phyloP scores from a whole-genome alignment of 2,797 vertebrate species.

The Microctenopoma lineatum region DNA sequence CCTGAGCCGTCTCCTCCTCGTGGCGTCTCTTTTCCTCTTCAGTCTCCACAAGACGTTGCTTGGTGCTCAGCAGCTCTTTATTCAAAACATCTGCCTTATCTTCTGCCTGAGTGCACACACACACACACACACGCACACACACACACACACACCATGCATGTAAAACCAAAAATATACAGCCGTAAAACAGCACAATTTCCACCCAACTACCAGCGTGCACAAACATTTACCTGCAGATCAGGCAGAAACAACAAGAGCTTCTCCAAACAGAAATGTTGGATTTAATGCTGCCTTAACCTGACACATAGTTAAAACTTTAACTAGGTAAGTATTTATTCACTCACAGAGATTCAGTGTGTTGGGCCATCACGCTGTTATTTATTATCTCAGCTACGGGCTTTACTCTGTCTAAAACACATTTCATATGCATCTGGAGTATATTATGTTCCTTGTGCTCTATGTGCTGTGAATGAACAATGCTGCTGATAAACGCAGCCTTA shows the following conservation, averaged over 20 bases:
- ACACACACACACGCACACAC: slow-evolving; percentile 4
- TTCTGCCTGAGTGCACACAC: slow-evolving; percentile 85
- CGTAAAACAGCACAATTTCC: neutral
- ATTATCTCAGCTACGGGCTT: slow-evolving; percentile 1
- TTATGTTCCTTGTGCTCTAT: neutral
- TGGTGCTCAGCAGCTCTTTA: slow-evolving; percentile 96
- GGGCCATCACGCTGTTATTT: too few species aligned
- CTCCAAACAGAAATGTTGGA: neutral
- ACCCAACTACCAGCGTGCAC: neutral
- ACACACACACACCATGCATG: too few species aligned
- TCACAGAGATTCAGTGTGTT: neutral
- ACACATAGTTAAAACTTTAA: neutral
- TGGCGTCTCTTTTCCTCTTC: slow-evolving; percentile 96
- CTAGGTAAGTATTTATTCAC: neutral
- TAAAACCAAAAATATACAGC: slow-evolving; percentile 1
- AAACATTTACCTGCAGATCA: slow-evolving; percentile 2
- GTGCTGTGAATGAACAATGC: neutral
- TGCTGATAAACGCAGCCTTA: neutral
- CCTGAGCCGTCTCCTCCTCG: slow-evolving; percentile 97
- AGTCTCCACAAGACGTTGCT: slow-evolving; percentile 94
- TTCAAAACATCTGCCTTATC: slow-evolving; percentile 98
- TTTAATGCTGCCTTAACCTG: neutral
- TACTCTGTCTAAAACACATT: too few species aligned
- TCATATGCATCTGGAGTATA: too few species aligned
- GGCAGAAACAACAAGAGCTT: neutral